Evolutionary conservation across 2,888 invertebrate species (phyloP).

Genomic region (Neoitamus cyanurus): DNA sequence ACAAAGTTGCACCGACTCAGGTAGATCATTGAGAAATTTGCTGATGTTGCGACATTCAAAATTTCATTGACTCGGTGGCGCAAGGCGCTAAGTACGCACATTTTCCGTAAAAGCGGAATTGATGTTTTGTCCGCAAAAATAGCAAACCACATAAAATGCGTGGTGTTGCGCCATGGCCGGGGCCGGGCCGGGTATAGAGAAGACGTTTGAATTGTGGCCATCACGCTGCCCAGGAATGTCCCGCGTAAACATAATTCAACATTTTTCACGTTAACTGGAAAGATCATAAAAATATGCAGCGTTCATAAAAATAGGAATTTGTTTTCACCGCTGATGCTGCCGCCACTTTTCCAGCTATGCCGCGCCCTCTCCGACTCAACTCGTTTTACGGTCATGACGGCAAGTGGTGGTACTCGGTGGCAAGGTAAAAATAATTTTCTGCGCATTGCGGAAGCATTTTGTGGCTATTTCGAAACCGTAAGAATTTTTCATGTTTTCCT

Average conservation of each 20-base stretch:
- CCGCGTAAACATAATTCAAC: neutral
- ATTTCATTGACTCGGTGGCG: neutral
- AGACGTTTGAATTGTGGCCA: neutral
- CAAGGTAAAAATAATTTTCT: neutral
- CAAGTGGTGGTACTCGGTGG: neutral
- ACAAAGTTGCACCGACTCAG: neutral
- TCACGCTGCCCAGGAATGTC: neutral
- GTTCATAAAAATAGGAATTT: neutral
- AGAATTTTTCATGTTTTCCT: neutral
- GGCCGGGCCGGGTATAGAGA: neutral
- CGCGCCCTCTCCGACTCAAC: neutral
- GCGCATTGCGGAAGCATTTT: neutral
- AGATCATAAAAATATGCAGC: neutral
- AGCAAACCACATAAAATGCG: neutral
- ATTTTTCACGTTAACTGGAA: neutral
- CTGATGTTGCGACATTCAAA: neutral
- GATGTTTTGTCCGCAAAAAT: neutral
- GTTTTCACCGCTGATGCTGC: neutral
- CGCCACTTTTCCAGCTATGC: neutral
- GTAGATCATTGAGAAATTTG: slow-evolving; percentile 1
- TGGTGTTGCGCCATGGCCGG: neutral
- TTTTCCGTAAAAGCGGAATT: neutral
- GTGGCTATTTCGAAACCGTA: neutral
- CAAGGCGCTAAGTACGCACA: neutral
- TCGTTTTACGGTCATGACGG: neutral